Evolutionary conservation across 2,888 invertebrate genomes (phyloP).

Genomic region (Eupeodes luniger): DNA sequence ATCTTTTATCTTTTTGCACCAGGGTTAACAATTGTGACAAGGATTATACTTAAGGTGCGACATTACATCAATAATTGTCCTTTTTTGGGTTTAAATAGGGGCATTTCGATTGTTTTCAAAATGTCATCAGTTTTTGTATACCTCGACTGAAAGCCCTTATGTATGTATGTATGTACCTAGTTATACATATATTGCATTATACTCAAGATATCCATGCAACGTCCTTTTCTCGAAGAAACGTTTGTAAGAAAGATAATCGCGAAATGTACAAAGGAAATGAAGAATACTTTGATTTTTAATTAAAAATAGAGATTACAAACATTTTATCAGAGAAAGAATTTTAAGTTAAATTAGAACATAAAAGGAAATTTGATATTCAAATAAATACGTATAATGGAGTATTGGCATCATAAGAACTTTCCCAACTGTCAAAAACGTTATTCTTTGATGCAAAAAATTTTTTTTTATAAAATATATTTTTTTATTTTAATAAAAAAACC

Average conservation of each 20-base stretch:
- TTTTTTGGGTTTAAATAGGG: constrained; percentile 42
- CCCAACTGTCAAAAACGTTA: no score
- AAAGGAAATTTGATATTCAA: constrained; percentile 46
- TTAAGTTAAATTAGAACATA: constrained; percentile 36
- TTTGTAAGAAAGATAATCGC: not conserved
- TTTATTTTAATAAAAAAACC: no score
- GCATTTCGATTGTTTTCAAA: constrained; percentile 43
- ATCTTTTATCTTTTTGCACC: constrained; percentile 74
- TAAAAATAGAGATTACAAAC: constrained; percentile 40
- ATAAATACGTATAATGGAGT: not conserved
- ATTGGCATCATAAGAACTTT: no score
- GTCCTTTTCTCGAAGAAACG: constrained; percentile 5
- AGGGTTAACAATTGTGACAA: constrained; percentile 79
- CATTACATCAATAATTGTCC: constrained; percentile 70
- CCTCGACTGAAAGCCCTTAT: constrained; percentile 29
- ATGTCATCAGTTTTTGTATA: constrained; percentile 32
- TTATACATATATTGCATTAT: not conserved
- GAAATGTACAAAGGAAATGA: constrained; percentile 2
- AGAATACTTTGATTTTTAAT: constrained; percentile 31
- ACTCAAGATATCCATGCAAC: constrained; percentile 40
- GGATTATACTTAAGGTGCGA: constrained; percentile 78
- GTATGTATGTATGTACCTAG: no score
- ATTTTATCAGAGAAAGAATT: not conserved
- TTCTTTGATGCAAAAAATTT: no score
- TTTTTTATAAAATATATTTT: no score